These are phyloP conservation scores for Limnephilus rhombicus DNA, from an alignment of 2,888 invertebrate genomes.

Conservation along the genomic window DNA sequence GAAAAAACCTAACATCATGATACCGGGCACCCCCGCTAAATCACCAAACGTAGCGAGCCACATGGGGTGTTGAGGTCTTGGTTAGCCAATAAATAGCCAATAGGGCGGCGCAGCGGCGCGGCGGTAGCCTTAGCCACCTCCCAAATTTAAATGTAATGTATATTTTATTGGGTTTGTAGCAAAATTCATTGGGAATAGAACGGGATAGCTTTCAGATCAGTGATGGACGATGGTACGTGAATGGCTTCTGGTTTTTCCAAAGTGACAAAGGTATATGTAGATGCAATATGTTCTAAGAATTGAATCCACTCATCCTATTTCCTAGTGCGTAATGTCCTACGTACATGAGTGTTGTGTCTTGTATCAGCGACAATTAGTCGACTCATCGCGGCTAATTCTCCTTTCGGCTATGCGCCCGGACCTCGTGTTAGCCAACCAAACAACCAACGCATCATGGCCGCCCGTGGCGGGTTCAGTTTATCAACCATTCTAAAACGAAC, in stretches of 20 bases:
- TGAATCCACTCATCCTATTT: background rate
- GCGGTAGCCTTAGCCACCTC: no score
- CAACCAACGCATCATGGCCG: conserved; percentile 10
- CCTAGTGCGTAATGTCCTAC: background rate
- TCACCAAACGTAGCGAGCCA: no score
- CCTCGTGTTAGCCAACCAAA: background rate
- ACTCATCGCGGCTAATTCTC: conserved; percentile 29
- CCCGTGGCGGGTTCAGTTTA: background rate
- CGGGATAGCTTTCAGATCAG: background rate
- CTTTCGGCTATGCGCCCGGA: conserved; percentile 23
- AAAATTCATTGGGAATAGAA: background rate
- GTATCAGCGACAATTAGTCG: background rate
- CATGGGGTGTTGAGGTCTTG: no score
- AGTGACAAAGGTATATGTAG: background rate
- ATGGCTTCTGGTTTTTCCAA: background rate
- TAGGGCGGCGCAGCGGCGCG: no score
- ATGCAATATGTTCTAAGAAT: background rate
- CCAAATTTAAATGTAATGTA: no score
- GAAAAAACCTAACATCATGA: no score
- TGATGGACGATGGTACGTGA: background rate
- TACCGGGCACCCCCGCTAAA: no score
- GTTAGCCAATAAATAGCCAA: no score
- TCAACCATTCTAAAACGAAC: background rate
- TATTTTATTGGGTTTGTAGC: background rate
- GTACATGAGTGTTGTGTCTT: background rate